Percentiles rank a stretch among this genome's conserved stretches.
phyloP scores from a whole-genome alignment of 2,797 vertebrate species.

The Bradypus variegatus region DNA sequence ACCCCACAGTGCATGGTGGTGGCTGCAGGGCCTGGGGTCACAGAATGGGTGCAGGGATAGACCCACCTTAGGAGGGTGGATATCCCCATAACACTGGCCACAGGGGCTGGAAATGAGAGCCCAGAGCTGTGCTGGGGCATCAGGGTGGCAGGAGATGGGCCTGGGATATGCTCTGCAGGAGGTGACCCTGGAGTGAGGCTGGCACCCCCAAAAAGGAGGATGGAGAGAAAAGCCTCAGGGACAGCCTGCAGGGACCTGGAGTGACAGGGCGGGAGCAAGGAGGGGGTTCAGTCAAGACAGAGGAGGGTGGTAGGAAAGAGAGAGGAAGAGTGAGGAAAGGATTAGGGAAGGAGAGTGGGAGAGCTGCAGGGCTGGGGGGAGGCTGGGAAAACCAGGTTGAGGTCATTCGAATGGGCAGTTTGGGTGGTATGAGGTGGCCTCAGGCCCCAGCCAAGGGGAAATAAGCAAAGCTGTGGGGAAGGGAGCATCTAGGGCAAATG shows the following conservation, averaged over 20 bases:
- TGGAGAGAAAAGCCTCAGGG: neutral
- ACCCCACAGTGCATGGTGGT: neutral
- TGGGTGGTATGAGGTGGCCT: neutral
- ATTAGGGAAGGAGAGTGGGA: too few relatives aligned
- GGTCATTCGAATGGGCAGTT: too few relatives aligned
- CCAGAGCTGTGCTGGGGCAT: accelerated
- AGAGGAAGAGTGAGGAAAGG: too few relatives aligned
- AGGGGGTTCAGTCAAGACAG: neutral
- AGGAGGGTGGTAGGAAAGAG: too few relatives aligned
- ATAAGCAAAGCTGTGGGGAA: neutral
- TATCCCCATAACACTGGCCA: neutral
- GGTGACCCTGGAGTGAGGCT: too few relatives aligned
- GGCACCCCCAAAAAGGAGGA: too few relatives aligned
- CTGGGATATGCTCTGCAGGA: accelerated
- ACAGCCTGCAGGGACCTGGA: neutral
- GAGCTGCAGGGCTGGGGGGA: too few relatives aligned
- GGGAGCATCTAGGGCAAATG: too few relatives aligned
- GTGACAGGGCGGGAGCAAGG: neutral
- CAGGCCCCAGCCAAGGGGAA: neutral
- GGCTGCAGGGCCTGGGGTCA: accelerated
- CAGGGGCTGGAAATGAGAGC: neutral
- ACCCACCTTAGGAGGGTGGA: neutral
- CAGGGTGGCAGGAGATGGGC: too few relatives aligned
- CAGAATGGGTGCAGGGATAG: neutral
- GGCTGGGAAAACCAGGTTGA: too few relatives aligned